Percentiles rank a stretch among this genome's conserved stretches.
Conservation (phyloP, 2,113 vertebrate species). For the Varanus komodoensis region DNA sequence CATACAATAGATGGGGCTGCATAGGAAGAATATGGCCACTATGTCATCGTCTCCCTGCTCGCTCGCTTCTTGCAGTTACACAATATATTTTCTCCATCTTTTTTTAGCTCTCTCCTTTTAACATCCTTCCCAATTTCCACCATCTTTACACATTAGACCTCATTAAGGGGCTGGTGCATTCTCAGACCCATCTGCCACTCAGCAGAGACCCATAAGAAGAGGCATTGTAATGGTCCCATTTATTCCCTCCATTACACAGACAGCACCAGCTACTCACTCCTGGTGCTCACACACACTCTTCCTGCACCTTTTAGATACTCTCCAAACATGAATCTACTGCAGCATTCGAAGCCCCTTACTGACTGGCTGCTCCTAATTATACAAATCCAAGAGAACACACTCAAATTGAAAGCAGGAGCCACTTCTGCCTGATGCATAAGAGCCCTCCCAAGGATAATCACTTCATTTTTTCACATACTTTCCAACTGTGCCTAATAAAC, state of each 20-base stretch:
- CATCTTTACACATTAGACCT: constrained; percentile 44
- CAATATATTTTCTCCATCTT: neutral
- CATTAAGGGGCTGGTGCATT: constrained; percentile 57
- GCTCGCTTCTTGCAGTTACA: constrained; percentile 4
- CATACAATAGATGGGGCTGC: neutral
- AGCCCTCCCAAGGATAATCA: neutral
- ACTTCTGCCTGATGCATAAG: neutral
- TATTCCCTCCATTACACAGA: constrained; percentile 28
- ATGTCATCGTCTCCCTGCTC: constrained; percentile 7
- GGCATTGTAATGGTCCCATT: constrained; percentile 37
- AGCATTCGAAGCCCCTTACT: constrained; percentile 40
- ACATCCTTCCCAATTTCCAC: constrained; percentile 10
- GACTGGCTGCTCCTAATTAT: constrained; percentile 30
- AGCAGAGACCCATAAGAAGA: constrained; percentile 34
- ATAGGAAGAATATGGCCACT: constrained; percentile 22
- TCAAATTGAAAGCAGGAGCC: neutral
- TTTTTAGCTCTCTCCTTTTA: neutral
- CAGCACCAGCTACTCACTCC: constrained; percentile 9
- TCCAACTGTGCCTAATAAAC: neutral
- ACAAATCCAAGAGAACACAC: neutral
- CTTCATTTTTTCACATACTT: neutral
- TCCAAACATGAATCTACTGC: constrained; percentile 16
- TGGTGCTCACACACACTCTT: neutral
- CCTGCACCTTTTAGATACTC: constrained; percentile 25
- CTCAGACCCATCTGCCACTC: constrained; percentile 45